These are phyloP conservation scores for Hippocampus mohnikei DNA, from an alignment of 2,113 vertebrate genomes.

Conservation along the genomic window DNA sequence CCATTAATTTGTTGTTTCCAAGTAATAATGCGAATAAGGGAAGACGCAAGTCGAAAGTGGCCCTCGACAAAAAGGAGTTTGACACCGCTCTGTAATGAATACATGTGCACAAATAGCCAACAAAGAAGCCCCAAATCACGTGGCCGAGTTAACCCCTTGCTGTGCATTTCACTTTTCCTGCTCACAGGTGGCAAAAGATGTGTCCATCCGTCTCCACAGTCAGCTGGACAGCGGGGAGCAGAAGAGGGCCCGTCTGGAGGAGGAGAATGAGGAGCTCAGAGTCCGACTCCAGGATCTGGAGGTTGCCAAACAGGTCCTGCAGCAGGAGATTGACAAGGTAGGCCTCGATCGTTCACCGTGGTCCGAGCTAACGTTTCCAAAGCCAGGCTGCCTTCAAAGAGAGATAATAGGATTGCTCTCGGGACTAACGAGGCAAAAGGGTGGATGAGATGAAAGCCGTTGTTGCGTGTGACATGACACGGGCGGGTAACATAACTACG, in stretches of 20 bases:
- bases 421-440: background rate
- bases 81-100: background rate
- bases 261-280: slow-evolving; percentile 92
- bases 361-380: background rate
- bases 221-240: slow-evolving; percentile 92
- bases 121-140: background rate
- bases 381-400: background rate
- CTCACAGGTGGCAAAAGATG: slow-evolving; percentile 91
- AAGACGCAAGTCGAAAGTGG: too few species aligned
- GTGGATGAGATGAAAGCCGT: background rate
- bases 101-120: background rate
- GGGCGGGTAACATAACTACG: background rate
- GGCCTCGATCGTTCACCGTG: slow-evolving; percentile 3
- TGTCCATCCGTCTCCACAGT: slow-evolving; percentile 91
- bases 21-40: too few species aligned
- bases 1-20: too few species aligned
- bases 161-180: background rate
- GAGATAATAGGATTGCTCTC: background rate
- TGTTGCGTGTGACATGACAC: background rate
- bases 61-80: too few species aligned
- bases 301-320: slow-evolving; percentile 94
- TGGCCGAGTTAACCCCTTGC: background rate
- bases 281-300: slow-evolving; percentile 88
- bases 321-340: slow-evolving; percentile 95
- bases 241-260: slow-evolving; percentile 86